Evolutionary conservation across 53 echinoderm and acorn worm species (phyloP).

Genomic region (Actinopyga echinites): DNA sequence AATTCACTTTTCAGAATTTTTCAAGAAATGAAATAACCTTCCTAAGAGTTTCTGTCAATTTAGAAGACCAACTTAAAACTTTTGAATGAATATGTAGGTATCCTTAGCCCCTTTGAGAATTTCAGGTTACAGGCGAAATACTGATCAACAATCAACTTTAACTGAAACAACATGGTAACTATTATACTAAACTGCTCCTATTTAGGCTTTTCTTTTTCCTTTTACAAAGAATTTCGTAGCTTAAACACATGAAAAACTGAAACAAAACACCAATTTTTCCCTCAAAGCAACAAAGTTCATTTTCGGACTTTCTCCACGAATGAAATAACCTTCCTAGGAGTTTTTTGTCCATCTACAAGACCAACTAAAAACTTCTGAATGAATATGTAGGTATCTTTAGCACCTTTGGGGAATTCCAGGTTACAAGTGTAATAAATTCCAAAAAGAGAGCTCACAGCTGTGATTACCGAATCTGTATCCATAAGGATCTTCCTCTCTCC

Average conservation of each 20-base stretch:
- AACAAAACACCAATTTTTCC: no score
- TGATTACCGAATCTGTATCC: background rate
- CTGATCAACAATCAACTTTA: no score
- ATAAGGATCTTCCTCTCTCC: background rate
- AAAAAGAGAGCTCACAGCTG: background rate
- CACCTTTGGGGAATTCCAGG: background rate
- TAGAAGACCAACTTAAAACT: background rate
- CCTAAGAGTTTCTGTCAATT: background rate
- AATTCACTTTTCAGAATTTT: background rate
- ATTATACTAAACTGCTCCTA: no score
- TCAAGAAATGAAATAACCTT: background rate
- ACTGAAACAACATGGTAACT: no score
- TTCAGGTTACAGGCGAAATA: background rate
- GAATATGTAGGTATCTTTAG: background rate
- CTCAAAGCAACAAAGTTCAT: background rate
- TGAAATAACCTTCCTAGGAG: background rate
- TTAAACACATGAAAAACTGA: no score
- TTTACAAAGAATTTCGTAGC: no score
- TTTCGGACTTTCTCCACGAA: background rate
- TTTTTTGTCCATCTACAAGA: background rate
- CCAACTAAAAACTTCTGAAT: background rate
- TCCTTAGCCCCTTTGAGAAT: background rate
- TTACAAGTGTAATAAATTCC: background rate
- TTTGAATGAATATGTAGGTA: background rate
- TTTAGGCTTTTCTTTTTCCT: no score